These are phyloP conservation scores for Stichodactyla mertensii DNA, from an alignment of 64 coral and sea anemone species.

Conservation along the genomic window DNA sequence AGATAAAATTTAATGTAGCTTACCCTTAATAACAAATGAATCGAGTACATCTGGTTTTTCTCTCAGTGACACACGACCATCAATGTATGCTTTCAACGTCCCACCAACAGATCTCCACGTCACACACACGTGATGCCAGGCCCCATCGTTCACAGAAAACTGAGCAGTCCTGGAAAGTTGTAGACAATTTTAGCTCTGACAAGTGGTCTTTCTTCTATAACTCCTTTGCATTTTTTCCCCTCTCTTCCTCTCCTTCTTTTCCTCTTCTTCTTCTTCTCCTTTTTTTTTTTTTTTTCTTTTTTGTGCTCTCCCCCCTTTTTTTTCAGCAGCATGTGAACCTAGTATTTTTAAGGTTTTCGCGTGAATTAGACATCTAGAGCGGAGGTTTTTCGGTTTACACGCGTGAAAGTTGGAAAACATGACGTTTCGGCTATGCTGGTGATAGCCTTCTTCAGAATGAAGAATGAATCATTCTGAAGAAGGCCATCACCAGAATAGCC, in stretches of 20 bases:
- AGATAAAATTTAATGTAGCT: no score
- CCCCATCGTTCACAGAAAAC: slow-evolving; percentile 4
- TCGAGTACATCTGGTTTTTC: background rate
- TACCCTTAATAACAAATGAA: background rate
- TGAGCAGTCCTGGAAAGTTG: background rate
- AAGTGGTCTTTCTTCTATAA: no score
- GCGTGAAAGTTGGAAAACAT: no score
- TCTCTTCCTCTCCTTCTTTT: background rate
- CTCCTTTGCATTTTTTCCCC: background rate
- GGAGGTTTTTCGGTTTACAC: no score
- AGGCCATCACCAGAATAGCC: no score
- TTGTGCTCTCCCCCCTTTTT: background rate
- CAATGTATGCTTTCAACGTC: background rate
- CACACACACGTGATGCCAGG: slow-evolving; percentile 24
- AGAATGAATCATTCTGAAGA: no score
- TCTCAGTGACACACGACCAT: slow-evolving; percentile 4
- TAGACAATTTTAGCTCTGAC: background rate
- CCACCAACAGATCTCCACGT: slow-evolving; percentile 16
- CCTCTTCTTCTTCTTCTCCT: no score
- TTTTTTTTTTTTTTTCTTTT: background rate
- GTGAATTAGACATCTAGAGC: no score
- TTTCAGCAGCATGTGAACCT: no score
- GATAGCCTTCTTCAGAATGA: no score
- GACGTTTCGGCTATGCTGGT: no score
- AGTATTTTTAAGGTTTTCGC: no score